Evolutionary conservation across 35 echinoderm and acorn worm genomes (phyloP), one percentile per base, ranked within the genome.

Genomic region (Lytechinus pictus): DNA sequence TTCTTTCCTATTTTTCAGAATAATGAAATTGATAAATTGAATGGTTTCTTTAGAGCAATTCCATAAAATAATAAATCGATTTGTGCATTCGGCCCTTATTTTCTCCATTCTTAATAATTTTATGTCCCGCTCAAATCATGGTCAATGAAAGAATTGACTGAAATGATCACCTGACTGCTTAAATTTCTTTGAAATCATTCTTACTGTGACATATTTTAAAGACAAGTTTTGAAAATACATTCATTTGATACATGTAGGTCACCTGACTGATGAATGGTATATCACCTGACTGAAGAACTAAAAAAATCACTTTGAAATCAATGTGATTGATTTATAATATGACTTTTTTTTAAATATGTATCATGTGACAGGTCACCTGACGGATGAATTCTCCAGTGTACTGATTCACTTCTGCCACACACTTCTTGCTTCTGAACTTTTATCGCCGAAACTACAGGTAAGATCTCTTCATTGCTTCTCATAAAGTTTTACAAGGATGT

Each of bases 331-430:
- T 44, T 44, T 44, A 44, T 44, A 44, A 44, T 44, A 44, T 44
- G 33, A 44, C 33, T 44, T n/a, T n/a, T 66, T 66, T 21, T 21
- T 13, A 21, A 24, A 71, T 71, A 13, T 71, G 0, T 71, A 21
- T 71, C 61, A 71, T 71, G 61, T 71, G 19, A 52, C 95, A 99
- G 98, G 91, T 29, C 57, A 79, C 13, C 57, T 97, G 24, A 89
- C 95, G 53, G 97, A 99, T 27, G 95, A 99, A 44, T 99, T 99
- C 79, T 99, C 98, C 6, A 89, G 96, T 8, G 95, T 94, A 14
- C 86, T 99, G 28, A 86, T 97, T 2, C 96, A 97, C n/a, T 99
- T 97, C 95, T 96, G 94, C 72, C 98, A 99, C 90, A 95, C 97
- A 28, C 95, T 99, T 24, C 94, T 99, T 5, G 96, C 98, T 61